Percentiles rank a stretch among this genome's conserved stretches.
phyloP scores from a whole-genome alignment of 2,888 invertebrate genomes.

The Copidosoma aretas region DNA sequence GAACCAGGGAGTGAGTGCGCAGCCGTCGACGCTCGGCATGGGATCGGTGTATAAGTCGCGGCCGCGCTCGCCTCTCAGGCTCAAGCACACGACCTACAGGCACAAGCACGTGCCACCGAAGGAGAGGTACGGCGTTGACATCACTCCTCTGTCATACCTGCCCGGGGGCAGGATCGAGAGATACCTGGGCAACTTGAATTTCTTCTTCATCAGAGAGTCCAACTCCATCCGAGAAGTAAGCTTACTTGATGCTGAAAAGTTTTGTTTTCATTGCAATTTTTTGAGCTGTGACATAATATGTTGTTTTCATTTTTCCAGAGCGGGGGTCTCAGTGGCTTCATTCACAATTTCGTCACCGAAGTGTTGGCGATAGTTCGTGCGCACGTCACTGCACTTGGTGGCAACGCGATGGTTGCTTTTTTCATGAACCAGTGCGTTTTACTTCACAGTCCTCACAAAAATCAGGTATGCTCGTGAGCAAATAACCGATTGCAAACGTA shows the following conservation, averaged over 20 bases:
- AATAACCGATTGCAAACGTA: too few species aligned
- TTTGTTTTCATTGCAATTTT: neutral
- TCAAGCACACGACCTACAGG: conserved; percentile 52
- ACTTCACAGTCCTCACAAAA: conserved; percentile 92
- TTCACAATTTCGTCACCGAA: conserved; percentile 93
- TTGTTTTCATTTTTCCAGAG: conserved; percentile 63
- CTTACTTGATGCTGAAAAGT: neutral
- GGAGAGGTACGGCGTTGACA: conserved; percentile 73
- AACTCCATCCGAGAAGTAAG: conserved; percentile 84
- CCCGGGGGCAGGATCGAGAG: conserved; percentile 80
- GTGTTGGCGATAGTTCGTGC: conserved; percentile 91
- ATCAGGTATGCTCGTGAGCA: conserved; percentile 73
- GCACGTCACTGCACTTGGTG: conserved; percentile 91
- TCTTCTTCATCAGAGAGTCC: conserved; percentile 94
- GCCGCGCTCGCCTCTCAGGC: conserved; percentile 66
- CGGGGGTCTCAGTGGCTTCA: conserved; percentile 92
- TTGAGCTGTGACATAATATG: neutral
- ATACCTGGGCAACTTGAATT: conserved; percentile 88
- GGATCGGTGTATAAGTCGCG: conserved; percentile 62
- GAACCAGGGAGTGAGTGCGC: conserved; percentile 39
- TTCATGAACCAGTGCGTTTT: conserved; percentile 91
- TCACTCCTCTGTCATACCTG: conserved; percentile 82
- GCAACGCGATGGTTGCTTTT: conserved; percentile 94
- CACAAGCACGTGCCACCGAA: conserved; percentile 61
- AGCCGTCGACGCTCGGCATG: conserved; percentile 29